phyloP scores from a whole-genome alignment of 64 coral and sea anemone genomes.

The Anthopleura sola region DNA sequence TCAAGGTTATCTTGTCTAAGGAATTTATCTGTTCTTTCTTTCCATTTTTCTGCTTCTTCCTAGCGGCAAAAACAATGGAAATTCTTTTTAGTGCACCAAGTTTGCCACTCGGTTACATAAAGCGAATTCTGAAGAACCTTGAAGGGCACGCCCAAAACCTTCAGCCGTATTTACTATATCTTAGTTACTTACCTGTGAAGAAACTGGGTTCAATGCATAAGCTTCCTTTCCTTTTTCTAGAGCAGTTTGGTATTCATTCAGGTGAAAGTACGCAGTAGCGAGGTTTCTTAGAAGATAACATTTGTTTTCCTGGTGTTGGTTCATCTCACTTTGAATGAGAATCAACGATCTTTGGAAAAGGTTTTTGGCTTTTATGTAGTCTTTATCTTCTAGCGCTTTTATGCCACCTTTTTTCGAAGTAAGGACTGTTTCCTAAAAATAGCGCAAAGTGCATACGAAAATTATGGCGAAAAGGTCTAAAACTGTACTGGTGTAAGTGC shows the following conservation, averaged over 20 bases:
- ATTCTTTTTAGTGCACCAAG: too few relatives aligned
- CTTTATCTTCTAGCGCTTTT: not conserved
- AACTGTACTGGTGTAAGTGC: too few relatives aligned
- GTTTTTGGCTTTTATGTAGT: not conserved
- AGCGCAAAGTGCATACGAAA: too few relatives aligned
- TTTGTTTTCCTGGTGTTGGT: not conserved
- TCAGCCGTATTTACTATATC: too few relatives aligned
- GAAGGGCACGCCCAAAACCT: too few relatives aligned
- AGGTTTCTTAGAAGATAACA: not conserved
- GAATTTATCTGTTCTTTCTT: conserved; percentile 42
- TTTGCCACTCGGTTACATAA: too few relatives aligned
- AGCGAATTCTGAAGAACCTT: too few relatives aligned
- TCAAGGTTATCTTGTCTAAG: conserved; percentile 6
- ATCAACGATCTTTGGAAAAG: not conserved
- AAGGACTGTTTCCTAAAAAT: too few relatives aligned
- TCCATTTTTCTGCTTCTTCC: conserved; percentile 53
- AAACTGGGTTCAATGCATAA: conserved; percentile 44
- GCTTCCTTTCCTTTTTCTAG: conserved; percentile 23
- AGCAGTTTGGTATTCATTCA: conserved; percentile 3
- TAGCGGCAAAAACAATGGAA: not conserved
- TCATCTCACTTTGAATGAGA: not conserved
- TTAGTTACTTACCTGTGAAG: conserved; percentile 18
- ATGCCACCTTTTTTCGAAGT: not conserved
- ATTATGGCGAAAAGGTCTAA: too few relatives aligned
- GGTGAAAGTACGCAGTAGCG: not conserved